A percentile compares a stretch with the other conserved stretches of the same genome.
phyloP scores from a whole-genome alignment of 2,888 invertebrate genomes.

The Dermolepida albohirtum region DNA sequence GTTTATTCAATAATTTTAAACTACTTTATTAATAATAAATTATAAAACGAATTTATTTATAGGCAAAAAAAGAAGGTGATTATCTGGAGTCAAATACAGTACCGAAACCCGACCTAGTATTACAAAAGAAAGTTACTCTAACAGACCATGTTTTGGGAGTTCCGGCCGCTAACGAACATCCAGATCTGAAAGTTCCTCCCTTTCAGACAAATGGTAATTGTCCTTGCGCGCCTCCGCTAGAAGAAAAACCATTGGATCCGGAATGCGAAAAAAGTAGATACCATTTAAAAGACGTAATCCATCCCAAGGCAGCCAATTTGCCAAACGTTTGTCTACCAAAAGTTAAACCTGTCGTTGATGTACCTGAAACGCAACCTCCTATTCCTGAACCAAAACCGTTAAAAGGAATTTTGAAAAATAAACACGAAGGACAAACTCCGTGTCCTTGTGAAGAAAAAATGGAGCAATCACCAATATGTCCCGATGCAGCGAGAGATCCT shows the following conservation, averaged over 20 bases:
- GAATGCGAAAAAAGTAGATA: conserved; percentile 47
- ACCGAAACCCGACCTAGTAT: conserved; percentile 53
- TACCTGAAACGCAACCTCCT: background rate
- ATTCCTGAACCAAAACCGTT: conserved; percentile 28
- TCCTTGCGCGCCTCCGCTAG: conserved; percentile 20
- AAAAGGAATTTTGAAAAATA: conserved; percentile 48
- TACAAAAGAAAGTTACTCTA: conserved; percentile 47
- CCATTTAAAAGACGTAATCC: conserved; percentile 42
- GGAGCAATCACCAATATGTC: conserved; percentile 18
- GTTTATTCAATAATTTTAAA: too few relatives aligned
- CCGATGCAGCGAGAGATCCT: conserved; percentile 41
- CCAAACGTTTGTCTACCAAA: conserved; percentile 5
- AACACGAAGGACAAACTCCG: conserved; percentile 8
- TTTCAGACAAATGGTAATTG: conserved; percentile 39
- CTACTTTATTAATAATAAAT: too few relatives aligned
- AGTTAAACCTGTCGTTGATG: background rate
- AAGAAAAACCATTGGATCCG: conserved; percentile 13
- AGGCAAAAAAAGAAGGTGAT: conserved; percentile 50
- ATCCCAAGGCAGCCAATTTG: conserved; percentile 18
- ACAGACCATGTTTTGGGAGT: conserved; percentile 53
- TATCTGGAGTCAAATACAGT: conserved; percentile 53
- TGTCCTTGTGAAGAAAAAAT: conserved; percentile 46
- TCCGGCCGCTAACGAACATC: conserved; percentile 49
- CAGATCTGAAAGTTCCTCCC: conserved; percentile 53
- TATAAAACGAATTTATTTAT: background rate